Percentiles rank a stretch among this genome's conserved stretches.
Conservation (phyloP, 2,888 invertebrate genomes). For the Lordiphosa andalusiaca region DNA sequence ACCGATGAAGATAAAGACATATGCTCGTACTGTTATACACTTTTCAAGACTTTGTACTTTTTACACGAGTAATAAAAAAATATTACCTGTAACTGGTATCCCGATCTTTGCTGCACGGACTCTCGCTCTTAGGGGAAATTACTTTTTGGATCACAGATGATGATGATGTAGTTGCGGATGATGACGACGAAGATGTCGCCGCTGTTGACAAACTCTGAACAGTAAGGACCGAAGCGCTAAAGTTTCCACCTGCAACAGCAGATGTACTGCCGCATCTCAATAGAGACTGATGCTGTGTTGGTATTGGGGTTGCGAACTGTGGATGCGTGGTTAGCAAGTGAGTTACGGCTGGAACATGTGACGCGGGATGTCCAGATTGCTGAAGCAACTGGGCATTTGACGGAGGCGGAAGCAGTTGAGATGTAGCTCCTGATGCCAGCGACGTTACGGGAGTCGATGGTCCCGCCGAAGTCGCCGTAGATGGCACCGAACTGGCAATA, state of each 20-base stretch:
- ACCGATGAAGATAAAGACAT: too few species aligned
- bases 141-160: conserved; percentile 82
- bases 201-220: conserved; percentile 52
- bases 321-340: conserved; percentile 65
- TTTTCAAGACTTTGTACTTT: too few species aligned
- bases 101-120: conserved; percentile 87
- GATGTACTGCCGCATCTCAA: conserved; percentile 80
- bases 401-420: conserved; percentile 65
- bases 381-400: conserved; percentile 54
- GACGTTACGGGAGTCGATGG: conserved; percentile 30
- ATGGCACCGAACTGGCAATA: conserved; percentile 20
- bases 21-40: too few species aligned
- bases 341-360: conserved; percentile 57
- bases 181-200: conserved; percentile 33
- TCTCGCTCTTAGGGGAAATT: conserved; percentile 89
- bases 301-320: conserved; percentile 70
- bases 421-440: conserved; percentile 37
- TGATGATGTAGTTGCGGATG: conserved; percentile 33
- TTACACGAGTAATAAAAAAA: not conserved
- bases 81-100: conserved; percentile 91
- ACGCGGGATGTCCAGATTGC: conserved; percentile 52
- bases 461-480: conserved; percentile 31
- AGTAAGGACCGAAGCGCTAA: conserved; percentile 38
- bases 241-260: conserved; percentile 55
- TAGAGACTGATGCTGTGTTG: conserved; percentile 81